A percentile compares a stretch with the other conserved stretches of the same genome.
phyloP scores from a whole-genome alignment of 2,113 vertebrate species.

The Tragelaphus imberbis region DNA sequence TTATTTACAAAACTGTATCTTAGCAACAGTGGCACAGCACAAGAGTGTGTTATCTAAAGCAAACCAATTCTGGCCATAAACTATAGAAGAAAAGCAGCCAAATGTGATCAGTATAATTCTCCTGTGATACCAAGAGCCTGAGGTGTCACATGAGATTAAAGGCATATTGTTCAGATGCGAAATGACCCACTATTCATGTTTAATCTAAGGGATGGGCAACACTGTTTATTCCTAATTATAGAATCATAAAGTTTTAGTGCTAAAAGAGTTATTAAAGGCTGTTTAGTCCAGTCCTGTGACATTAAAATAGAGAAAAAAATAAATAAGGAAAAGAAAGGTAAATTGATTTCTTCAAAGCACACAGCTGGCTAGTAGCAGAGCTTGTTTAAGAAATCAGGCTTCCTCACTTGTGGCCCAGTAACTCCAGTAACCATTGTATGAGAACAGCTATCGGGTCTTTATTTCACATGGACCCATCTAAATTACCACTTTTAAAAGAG shows the following conservation, averaged over 20 bases:
- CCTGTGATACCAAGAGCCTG: not conserved
- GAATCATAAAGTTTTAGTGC: conserved; percentile 22
- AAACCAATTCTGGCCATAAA: conserved; percentile 67
- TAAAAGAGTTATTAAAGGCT: not conserved
- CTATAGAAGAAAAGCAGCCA: conserved; percentile 34
- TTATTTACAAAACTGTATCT: conserved; percentile 69
- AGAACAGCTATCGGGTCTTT: not conserved
- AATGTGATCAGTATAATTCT: conserved; percentile 19
- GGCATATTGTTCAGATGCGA: conserved; percentile 21
- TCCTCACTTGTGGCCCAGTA: not conserved
- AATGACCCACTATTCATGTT: not conserved
- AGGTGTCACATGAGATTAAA: conserved; percentile 47
- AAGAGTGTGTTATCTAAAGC: conserved; percentile 69
- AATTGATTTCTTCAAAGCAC: not conserved
- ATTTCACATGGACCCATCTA: not conserved
- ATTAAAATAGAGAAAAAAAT: not conserved
- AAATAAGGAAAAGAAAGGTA: not conserved
- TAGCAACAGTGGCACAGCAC: conserved; percentile 60
- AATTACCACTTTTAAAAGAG: not conserved
- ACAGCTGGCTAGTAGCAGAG: not conserved
- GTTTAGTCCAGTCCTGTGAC: not conserved
- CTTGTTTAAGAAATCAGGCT: not conserved
- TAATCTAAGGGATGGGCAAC: not conserved
- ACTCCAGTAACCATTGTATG: not conserved
- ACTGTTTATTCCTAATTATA: conserved; percentile 31